Evolutionary conservation across 2,113 vertebrate species (phyloP), one percentile per base, ranked within the genome.

Genomic region (Albula goreensis): DNA sequence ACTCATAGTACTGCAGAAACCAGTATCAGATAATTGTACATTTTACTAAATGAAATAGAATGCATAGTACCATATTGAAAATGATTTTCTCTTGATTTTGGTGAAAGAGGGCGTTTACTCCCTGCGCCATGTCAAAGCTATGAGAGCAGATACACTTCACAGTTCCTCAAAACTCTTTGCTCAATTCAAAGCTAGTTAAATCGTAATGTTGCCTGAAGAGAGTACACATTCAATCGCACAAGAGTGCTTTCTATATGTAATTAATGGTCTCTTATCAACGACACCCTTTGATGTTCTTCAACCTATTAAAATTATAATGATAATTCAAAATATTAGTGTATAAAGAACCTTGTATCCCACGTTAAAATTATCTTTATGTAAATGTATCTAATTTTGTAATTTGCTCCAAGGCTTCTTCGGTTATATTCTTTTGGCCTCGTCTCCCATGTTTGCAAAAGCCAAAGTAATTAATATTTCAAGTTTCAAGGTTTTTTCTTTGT

Each of bases 401-500:
- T 79, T 79, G 41, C 49, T 79, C 17, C 78, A 49, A 50, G 78
- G 31, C 78, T 79, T 79, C 78, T 17, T 12, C 3, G 48, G 12
- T 50, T 48, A 79, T 56, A 2, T n/a, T 74, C 78, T 79, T 8
- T 79, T 48, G 19, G 48, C 70, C 70, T n/a, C 3, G 17, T 66
- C 74, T 78, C 11, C 31, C 31, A 79, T 79, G 78, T 79, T 79
- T 79, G 49, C 78, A 79, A 48, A 49, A 25, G 9, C 78, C 78
- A 49, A 79, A 48, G 49, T 79, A 49, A 49, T 79, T 79, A 48
- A 50, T 19, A 49, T 48, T 79, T 79, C 12, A 49, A 79, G 78
- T 79, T 79, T 79, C 78, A 79, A 79, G 31, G 78, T 79, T 79
- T 79, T 79, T 48, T 79, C 41, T 79, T 49, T 79, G 31, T 79